Evolutionary conservation across 2,113 vertebrate genomes (phyloP).

Genomic region (Dendropsophus ebraccatus): DNA sequence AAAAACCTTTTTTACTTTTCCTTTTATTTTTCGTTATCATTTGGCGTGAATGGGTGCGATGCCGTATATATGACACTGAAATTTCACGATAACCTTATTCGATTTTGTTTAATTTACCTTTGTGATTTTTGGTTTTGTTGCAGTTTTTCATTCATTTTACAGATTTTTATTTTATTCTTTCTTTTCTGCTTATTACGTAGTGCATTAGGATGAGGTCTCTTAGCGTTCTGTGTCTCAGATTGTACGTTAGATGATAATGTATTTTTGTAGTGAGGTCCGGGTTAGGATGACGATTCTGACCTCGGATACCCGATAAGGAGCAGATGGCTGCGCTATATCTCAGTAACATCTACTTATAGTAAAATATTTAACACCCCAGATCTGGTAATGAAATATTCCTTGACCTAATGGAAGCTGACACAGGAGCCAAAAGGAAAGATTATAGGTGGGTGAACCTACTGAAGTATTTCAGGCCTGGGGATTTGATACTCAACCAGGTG

Average conservation of each 20-base stretch:
- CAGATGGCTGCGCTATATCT: not conserved
- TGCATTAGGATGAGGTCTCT: too few relatives aligned
- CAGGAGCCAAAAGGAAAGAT: not conserved
- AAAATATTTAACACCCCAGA: slow-evolving; percentile 3
- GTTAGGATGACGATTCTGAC: not conserved
- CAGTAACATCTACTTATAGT: slow-evolving; percentile 27
- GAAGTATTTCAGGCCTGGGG: not conserved
- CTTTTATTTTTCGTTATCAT: too few relatives aligned
- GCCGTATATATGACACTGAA: too few relatives aligned
- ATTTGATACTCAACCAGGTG: not conserved
- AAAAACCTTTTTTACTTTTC: too few relatives aligned
- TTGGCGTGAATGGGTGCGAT: too few relatives aligned
- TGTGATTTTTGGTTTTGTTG: too few relatives aligned
- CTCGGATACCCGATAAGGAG: not conserved
- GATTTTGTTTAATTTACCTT: too few relatives aligned
- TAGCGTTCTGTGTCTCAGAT: too few relatives aligned
- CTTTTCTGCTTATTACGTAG: too few relatives aligned
- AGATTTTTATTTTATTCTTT: too few relatives aligned
- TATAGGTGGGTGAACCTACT: not conserved
- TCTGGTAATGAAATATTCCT: slow-evolving; percentile 27
- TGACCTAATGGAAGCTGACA: not conserved
- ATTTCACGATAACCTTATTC: too few relatives aligned
- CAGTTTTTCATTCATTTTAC: too few relatives aligned
- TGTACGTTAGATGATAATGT: not conserved
- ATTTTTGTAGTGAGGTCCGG: not conserved